phyloP scores from a whole-genome alignment of 2,113 vertebrate genomes.

The Anolis carolinensis region DNA sequence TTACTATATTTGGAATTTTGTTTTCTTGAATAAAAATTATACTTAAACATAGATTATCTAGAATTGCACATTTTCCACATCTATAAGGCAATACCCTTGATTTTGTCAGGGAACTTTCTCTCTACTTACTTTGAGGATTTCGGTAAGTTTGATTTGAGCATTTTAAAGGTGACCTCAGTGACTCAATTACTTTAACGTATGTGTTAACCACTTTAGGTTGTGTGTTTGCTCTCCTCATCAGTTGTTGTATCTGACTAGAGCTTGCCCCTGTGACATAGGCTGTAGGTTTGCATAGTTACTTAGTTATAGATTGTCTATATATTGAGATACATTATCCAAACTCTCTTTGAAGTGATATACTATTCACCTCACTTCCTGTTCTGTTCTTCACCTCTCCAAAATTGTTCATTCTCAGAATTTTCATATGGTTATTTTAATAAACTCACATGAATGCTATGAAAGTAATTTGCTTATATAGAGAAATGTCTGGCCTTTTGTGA shows the following conservation, averaged over 20 bases:
- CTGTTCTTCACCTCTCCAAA: neutral
- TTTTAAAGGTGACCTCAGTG: neutral
- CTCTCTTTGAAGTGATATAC: neutral
- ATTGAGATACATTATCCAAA: neutral
- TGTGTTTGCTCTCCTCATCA: neutral
- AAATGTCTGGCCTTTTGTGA: neutral
- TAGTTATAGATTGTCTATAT: neutral
- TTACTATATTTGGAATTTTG: too few relatives aligned
- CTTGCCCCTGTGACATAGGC: neutral
- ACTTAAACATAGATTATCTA: too few relatives aligned
- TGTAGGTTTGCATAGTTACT: neutral
- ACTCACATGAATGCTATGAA: neutral
- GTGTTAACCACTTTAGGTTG: neutral
- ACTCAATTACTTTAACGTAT: neutral
- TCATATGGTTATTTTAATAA: neutral
- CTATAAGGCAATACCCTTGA: neutral
- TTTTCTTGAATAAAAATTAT: too few relatives aligned
- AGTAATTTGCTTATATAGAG: neutral
- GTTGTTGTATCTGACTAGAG: neutral
- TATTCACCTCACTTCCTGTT: neutral
- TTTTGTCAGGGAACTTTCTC: neutral
- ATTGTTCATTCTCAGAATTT: neutral
- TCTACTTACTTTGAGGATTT: neutral
- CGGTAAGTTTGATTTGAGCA: neutral
- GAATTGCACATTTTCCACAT: neutral